Base-by-base conservation (phyloP, 2,113 vertebrate genomes). In the Pagrus major region DNA sequence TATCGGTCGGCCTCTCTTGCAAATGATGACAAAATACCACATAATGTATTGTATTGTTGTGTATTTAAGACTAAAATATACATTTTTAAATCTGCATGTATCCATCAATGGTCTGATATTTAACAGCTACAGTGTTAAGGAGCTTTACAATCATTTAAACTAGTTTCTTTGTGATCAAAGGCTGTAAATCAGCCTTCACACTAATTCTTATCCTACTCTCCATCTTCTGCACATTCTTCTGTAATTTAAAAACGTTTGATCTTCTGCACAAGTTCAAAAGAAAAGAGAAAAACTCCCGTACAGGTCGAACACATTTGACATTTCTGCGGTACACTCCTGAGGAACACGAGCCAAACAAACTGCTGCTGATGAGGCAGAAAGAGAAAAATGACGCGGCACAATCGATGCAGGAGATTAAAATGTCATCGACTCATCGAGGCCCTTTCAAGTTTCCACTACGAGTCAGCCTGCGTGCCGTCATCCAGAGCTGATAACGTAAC, bases 361-460 rank as follows among this genome's bases (percentile, higher is more conserved):
- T 1, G 2, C 5, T 23, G 76, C 59, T 71, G 72, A 85, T 55
- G 69, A 77, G 52, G 61, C 42, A 71, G 33, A 46, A 6, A 11
- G 37, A 60, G 54, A n/a, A 1, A 25, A 2, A 27, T 18, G 5
- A 12, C 2, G 16, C 41, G 47, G 54, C 61, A 64, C 35, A 20
- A 21, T 58, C 25, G 25, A 85, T 68, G 9, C 0, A 21, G 7
- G 31, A 78, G 85, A 71, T 81, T 71, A 55, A 86, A 86, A 61
- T 52, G 68, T 73, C 52, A 60, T 66, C 68, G 41, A 64, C 18
- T 58, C 33, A n/a, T 18, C 39, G 6, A 47, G 44, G 6, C n/a
- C 42, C 67, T 90, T 81, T 86, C 80, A 84, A 84, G 83, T 51
- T 16, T 25, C 58, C 35, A 54, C 63, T 46, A 10, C 8, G 31